Evolutionary conservation across 2,888 invertebrate species (phyloP), one percentile per base, ranked within the genome.

Genomic region (Lacanobia wlatinum): DNA sequence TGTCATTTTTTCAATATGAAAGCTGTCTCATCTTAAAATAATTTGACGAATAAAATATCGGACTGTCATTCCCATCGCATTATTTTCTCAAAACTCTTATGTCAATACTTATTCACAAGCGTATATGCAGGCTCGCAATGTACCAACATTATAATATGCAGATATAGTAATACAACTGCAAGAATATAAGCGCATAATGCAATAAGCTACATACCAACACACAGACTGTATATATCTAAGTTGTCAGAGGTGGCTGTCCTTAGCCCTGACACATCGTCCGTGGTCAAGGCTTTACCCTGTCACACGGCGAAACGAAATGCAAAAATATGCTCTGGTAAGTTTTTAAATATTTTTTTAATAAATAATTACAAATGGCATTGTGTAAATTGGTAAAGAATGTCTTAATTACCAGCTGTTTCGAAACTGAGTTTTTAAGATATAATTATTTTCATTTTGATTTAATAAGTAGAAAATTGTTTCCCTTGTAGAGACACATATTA

Each of bases 221-320:
- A 69, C 50, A 46, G 4, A 70, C n/a, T 50, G 34, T 46, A 67
- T 65, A 76, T 71, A 76, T 71, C 71, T 76, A 72, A 78, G 21
- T 78, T 70, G 81, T 52, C 69, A 28, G 64, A 85, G 80, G 86
- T 84, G 80, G 80, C 64, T 68, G 82, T 83, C 85, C 88, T 88
- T 84, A 87, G 78, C 88, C 89, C 87, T 89, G 87, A 87, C 87
- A 89, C 83, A 70, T 78, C 64, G 76, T 63, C 71, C 59, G 74
- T 83, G 83, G 86, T 82, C 87, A 88, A 87, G 88, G 89, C 58
- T 84, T 56, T 61, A 66, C 67, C 60, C 63, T 65, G 65, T 80
- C 78, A 73, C 70, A 77, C 69, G 21, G 66, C 70, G 40, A 80
- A 70, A 78, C 83, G 80, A 78, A 77, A 82, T 67, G 79, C 76